A percentile compares a stretch with the other conserved stretches of the same genome.
Conservation (phyloP, 2,797 vertebrate genomes). For the Crocidura indochinensis region DNA sequence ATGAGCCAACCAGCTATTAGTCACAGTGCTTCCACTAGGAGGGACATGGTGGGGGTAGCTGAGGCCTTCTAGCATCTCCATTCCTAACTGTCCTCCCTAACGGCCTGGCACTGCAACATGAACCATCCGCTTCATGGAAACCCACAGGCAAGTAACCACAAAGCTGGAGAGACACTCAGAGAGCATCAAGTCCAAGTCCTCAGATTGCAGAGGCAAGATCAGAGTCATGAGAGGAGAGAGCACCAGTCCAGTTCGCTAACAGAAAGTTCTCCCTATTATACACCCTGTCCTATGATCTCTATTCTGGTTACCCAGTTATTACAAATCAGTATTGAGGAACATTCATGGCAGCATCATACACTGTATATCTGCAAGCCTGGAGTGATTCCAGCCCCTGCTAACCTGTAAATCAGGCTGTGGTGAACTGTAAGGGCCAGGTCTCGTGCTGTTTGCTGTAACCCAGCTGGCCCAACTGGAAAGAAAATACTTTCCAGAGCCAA, state of each 20-base stretch:
- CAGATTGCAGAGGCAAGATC: background rate
- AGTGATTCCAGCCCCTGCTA: constrained; percentile 10
- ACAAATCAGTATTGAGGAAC: background rate
- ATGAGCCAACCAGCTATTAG: background rate
- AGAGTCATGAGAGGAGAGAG: background rate
- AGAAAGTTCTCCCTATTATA: background rate
- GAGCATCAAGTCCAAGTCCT: background rate
- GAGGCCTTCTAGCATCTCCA: background rate
- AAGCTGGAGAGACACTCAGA: background rate
- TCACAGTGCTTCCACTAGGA: background rate
- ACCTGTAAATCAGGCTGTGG: background rate
- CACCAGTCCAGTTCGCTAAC: background rate
- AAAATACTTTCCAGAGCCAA: background rate
- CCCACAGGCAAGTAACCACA: background rate
- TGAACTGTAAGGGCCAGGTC: background rate
- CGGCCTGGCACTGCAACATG: background rate
- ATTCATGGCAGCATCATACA: background rate
- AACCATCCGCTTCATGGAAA: background rate
- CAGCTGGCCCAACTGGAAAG: constrained; percentile 40
- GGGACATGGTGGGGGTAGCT: accelerated
- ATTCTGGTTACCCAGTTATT: background rate
- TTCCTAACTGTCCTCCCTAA: background rate
- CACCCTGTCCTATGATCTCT: background rate
- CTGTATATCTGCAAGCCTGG: background rate
- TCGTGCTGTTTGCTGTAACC: background rate